Percentiles rank a stretch among this genome's conserved stretches.
Evolutionary conservation across 2,888 invertebrate genomes (phyloP).

Genomic region (Himalopsyche japonica): DNA sequence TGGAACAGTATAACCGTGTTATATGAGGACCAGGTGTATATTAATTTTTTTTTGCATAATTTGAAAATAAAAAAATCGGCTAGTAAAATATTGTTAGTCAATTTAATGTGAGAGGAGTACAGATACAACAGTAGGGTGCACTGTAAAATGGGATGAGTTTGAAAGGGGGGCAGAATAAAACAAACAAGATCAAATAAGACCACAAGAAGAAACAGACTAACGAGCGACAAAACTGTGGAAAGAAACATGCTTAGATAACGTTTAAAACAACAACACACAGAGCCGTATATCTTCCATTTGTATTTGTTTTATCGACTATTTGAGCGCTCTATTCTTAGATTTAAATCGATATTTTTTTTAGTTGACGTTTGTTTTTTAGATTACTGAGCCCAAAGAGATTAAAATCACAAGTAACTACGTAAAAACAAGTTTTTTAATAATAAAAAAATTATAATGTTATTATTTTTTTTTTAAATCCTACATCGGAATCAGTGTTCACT

Average conservation of each 20-base stretch:
- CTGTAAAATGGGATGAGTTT: not conserved
- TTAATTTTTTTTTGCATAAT: too few relatives aligned
- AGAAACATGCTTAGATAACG: not conserved
- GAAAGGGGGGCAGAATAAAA: not conserved
- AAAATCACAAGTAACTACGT: too few relatives aligned
- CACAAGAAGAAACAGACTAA: not conserved
- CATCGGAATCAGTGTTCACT: too few relatives aligned
- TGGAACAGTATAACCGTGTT: too few relatives aligned
- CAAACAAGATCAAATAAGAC: not conserved
- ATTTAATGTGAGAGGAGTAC: not conserved
- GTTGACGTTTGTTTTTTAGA: too few relatives aligned
- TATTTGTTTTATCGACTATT: not conserved
- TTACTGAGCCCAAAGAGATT: too few relatives aligned
- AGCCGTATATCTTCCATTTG: not conserved
- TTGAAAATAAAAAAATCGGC: too few relatives aligned
- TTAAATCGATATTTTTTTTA: not conserved
- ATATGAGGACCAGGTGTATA: too few relatives aligned
- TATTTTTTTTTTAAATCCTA: too few relatives aligned
- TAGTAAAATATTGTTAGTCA: too few relatives aligned
- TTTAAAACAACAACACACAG: not conserved
- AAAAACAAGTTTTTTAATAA: too few relatives aligned
- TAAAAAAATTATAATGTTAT: too few relatives aligned
- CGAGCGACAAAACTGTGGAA: conserved; percentile 1
- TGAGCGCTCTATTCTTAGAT: not conserved
- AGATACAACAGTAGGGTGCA: not conserved